These are phyloP conservation scores for Netelia melanura DNA, from an alignment of 2,888 invertebrate species.

Conservation along the genomic window DNA sequence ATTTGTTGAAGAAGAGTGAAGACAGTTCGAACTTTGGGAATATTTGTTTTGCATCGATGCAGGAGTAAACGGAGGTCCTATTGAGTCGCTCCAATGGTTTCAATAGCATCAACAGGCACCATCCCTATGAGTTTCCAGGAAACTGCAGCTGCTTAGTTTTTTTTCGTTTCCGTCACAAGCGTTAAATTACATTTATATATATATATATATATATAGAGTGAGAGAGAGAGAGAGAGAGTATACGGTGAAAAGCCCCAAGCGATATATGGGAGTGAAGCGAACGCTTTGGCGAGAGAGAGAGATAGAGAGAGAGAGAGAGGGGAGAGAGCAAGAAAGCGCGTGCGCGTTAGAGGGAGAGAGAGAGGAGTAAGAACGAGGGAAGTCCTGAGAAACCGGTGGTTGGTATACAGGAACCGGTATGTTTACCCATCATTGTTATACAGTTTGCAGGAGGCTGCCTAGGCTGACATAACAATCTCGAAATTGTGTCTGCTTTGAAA, in stretches of 20 bases:
- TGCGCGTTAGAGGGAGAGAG: not conserved
- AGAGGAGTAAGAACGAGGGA: slow-evolving; percentile 43
- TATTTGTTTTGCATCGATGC: slow-evolving; percentile 26
- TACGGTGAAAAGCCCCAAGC: not conserved
- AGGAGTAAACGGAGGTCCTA: slow-evolving; percentile 28
- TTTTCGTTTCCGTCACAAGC: slow-evolving; percentile 49
- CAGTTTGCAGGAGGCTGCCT: slow-evolving; percentile 70
- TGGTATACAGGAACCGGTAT: slow-evolving; percentile 63
- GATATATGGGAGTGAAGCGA: slow-evolving; percentile 27
- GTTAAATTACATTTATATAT: slow-evolving; percentile 1
- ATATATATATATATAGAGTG: not conserved
- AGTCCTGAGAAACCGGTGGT: slow-evolving; percentile 51
- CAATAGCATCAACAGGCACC: slow-evolving; percentile 51
- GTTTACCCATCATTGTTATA: slow-evolving; percentile 74
- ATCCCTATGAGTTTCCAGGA: slow-evolving; percentile 12
- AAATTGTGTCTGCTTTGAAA: slow-evolving; percentile 74
- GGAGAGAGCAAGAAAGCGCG: not conserved
- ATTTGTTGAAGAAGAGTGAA: not conserved
- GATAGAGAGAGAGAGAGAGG: too few relatives aligned
- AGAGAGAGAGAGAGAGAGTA: not conserved
- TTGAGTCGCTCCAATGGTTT: slow-evolving; percentile 47
- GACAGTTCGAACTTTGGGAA: slow-evolving; percentile 5
- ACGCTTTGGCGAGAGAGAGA: not conserved
- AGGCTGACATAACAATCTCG: slow-evolving; percentile 74
- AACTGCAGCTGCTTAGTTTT: slow-evolving; percentile 45